A percentile compares a stretch with the other conserved stretches of the same genome.
Evolutionary conservation across 2,113 vertebrate species (phyloP).

Genomic region (Pontoporia blainvillei): DNA sequence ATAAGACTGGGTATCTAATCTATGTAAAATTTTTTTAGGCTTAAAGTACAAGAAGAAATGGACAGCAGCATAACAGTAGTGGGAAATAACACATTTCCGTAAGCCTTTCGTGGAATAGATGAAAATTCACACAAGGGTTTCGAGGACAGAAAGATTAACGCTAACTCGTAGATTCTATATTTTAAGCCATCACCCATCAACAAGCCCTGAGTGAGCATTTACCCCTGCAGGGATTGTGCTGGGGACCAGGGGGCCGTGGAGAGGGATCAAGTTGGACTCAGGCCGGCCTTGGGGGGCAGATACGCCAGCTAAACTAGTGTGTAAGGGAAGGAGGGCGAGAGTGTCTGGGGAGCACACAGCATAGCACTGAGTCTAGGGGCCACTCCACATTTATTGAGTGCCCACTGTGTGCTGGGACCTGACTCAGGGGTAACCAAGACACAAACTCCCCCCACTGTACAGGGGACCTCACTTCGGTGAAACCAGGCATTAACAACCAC

Average conservation of each 20-base stretch:
- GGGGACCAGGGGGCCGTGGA: background rate
- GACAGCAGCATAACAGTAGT: fast-evolving
- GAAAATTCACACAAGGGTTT: background rate
- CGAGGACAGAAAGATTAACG: background rate
- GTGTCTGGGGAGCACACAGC: background rate
- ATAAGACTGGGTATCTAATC: background rate
- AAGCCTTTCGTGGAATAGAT: background rate
- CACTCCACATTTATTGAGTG: background rate
- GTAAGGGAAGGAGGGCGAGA: background rate
- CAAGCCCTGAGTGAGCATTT: fast-evolving
- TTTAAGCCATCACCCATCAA: fast-evolving
- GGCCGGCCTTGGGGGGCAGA: fast-evolving
- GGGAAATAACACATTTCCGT: background rate
- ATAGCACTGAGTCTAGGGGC: fast-evolving
- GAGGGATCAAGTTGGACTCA: background rate
- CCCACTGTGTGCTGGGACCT: background rate
- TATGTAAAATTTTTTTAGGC: fast-evolving
- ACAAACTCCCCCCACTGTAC: fast-evolving
- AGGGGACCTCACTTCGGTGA: background rate
- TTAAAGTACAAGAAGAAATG: background rate
- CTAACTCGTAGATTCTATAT: fast-evolving
- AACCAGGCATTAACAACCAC: fast-evolving
- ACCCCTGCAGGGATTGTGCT: fast-evolving
- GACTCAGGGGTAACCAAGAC: fast-evolving
- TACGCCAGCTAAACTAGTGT: fast-evolving